Evolutionary conservation across 2,113 vertebrate genomes (phyloP), one percentile per base, ranked within the genome.

Genomic region (Mirounga angustirostris): DNA sequence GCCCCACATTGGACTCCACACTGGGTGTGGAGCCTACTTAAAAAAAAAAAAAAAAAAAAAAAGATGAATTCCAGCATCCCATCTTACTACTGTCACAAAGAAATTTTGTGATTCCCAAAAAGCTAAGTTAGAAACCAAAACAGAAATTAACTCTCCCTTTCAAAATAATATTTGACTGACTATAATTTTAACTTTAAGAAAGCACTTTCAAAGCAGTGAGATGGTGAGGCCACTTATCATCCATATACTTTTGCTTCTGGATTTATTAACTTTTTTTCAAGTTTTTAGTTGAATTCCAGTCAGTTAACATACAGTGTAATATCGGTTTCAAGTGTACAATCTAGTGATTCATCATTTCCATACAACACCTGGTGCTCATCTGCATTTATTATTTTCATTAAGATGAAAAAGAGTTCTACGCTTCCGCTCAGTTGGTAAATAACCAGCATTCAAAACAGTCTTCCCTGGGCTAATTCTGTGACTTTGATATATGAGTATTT

Each of bases 381-480:
- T 79, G 76, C 76, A 79, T 33, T 54, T 58, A 86, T 61, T 78
- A 43, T 86, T 89, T 89, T 94, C 21, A 92, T 22, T 40, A 74
- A 91, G 28, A 36, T n/a, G 83, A 61, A 92, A 94, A 58, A 86
- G 40, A 67, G 43, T 56, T 59, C 83, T 52, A 81, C 28, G 33
- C 74, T 87, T 93, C 26, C 50, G 87, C 3, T 54, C 61, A 93
- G 52, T 50, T 73, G 63, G 54, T 94, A 88, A 89, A 84, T 58
- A 88, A 91, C 11, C 7, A 50, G 40, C 21, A 82, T 52, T 86
- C 63, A 88, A 89, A 95, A 85, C 33, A 86, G 0, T 79, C 52
- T 95, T 85, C 33, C 56, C 50, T 40, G 78, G 83, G 52, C 85
- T 94, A 76, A 89, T 97, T 81, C 84, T 30, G 50, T 96, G 84